Base-by-base conservation (phyloP, 2,888 invertebrate species). In the Cantharis rufa region DNA sequence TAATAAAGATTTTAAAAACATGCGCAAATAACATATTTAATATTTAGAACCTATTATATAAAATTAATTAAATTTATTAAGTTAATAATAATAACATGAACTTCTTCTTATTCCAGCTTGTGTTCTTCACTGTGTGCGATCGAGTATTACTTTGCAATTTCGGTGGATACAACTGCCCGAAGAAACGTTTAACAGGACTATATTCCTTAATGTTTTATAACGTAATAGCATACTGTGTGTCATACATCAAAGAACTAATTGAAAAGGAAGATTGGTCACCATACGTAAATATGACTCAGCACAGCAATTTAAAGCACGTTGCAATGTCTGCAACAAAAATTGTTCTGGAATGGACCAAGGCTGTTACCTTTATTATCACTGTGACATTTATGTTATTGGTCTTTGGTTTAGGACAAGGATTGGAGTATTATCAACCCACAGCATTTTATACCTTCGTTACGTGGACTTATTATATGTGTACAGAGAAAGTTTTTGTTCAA, bases 151-250 rank as follows among this genome's bases (percentile, higher is more conserved):
- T 87, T 15, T 90, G 90, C 84, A 90, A 88, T 82, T 87, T 81
- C 74, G 86, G 86, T 71, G 89, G 83, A 85, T 89, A 80, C 87
- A 90, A 82, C 74, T 87, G 88, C 74, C 86, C 86, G 0, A 66
- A 70, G 32, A 88, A 88, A 79, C 85, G 86, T 74, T 90, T 94
- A 62, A 94, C 94, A 0, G 92, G 92, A 64, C 90, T 95, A 21
- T 95, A 95, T 87, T 93, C 94, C 0, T 89, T 95, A 15, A 93
- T 95, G 93, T 94, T 95, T 88, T 95, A 94, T 90, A 95, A 95
- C 87, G 94, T 94, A 9, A 90, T 94, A 80, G 93, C 94, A 0
- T 95, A 95, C 88, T 94, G 94, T 83, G 92, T 94, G 11, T 91
- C 92, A 81, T 95, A 95, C 88, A 92, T 94, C 18, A 92, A 93